Conservation (phyloP, 2,113 vertebrate genomes). For the Strigops habroptila region DNA sequence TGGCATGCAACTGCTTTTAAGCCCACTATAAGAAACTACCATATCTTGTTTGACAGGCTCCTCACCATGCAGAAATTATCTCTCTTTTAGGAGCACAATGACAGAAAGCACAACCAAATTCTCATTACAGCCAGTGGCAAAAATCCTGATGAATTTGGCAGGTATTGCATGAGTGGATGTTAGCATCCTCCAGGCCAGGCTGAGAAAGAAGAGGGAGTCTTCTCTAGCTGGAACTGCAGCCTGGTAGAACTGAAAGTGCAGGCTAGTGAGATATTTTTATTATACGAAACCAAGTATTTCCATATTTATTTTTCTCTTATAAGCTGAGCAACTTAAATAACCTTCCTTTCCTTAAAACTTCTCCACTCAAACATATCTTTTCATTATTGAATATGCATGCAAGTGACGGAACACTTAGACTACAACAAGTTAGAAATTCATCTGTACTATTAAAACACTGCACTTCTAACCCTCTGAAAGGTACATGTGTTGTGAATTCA, state of each 20-base stretch:
- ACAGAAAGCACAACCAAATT: not conserved
- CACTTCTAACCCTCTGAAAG: constrained; percentile 25
- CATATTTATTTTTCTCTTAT: not conserved
- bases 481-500: constrained; percentile 37
- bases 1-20: not conserved
- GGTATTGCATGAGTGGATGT: not conserved
- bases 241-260: not conserved
- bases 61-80: not conserved
- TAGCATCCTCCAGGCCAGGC: not conserved
- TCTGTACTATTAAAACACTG: not conserved
- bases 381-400: not conserved
- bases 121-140: not conserved
- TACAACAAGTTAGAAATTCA: constrained; percentile 10
- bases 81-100: not conserved
- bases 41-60: not conserved
- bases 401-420: constrained; percentile 1
- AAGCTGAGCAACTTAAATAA: not conserved
- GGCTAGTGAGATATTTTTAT: constrained; percentile 15
- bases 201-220: not conserved
- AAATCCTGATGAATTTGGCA: not conserved
- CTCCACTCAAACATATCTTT: constrained; percentile 22
- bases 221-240: constrained; percentile 1
- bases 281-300: constrained; percentile 14
- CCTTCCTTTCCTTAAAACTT: constrained; percentile 20
- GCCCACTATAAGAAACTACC: not conserved